phyloP scores from a whole-genome alignment of 2,888 invertebrate species.

The Argyresthia goedartella region DNA sequence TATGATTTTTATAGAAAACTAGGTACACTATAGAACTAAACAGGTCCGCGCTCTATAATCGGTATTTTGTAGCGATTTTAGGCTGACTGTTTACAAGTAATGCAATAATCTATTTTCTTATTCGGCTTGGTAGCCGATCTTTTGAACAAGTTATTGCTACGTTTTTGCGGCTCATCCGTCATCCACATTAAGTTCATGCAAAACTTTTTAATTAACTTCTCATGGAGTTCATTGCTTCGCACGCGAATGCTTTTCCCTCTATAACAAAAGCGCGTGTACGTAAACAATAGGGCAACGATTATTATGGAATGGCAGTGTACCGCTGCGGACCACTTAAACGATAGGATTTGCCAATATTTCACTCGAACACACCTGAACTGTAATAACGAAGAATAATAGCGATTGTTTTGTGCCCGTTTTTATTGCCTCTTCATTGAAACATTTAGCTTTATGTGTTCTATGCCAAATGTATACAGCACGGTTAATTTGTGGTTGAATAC shows the following conservation, averaged over 20 bases:
- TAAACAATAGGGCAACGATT: background rate
- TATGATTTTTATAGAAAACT: too few relatives aligned
- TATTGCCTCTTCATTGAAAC: slow-evolving; percentile 53
- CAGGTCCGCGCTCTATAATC: too few relatives aligned
- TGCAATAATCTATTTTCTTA: background rate
- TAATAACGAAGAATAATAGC: slow-evolving; percentile 62
- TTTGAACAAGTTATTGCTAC: too few relatives aligned
- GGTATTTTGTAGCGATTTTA: too few relatives aligned
- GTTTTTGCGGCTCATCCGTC: too few relatives aligned
- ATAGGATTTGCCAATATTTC: slow-evolving; percentile 52
- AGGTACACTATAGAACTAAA: too few relatives aligned
- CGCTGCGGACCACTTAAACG: slow-evolving; percentile 33
- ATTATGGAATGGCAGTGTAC: background rate
- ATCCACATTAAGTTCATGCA: too few relatives aligned
- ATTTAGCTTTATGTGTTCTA: slow-evolving; percentile 14
- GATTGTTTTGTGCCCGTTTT: slow-evolving; percentile 54
- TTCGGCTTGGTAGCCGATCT: too few relatives aligned
- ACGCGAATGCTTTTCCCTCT: background rate
- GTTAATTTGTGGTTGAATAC: too few relatives aligned
- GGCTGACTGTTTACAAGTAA: too few relatives aligned
- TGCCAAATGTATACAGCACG: background rate
- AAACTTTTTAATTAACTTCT: background rate
- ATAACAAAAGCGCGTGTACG: background rate
- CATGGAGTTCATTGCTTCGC: background rate
- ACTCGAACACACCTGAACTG: slow-evolving; percentile 57